phyloP scores from a whole-genome alignment of 2,797 vertebrate species.

The Oreonectes daqikongensis region DNA sequence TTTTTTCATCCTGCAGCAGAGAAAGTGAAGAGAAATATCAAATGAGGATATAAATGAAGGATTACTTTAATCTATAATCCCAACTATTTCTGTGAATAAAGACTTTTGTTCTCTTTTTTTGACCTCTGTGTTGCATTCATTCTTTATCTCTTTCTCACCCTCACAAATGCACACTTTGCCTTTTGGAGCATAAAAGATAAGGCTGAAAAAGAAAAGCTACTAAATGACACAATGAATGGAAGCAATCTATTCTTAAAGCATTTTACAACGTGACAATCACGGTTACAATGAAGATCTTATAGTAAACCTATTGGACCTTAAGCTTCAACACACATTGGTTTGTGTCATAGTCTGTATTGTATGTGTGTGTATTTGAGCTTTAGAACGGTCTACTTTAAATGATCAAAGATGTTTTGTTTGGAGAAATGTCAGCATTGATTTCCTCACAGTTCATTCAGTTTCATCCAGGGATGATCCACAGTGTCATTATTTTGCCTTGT shows the following conservation, averaged over 20 bases:
- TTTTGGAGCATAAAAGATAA: constrained; percentile 38
- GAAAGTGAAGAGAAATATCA: constrained; percentile 38
- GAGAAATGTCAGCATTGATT: not conserved
- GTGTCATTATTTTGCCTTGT: constrained; percentile 8
- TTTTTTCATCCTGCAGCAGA: constrained; percentile 86
- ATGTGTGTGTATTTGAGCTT: constrained; percentile 8
- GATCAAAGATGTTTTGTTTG: constrained; percentile 23
- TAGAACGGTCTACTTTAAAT: constrained; percentile 9
- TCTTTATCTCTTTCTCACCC: constrained; percentile 11
- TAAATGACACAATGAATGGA: constrained; percentile 21
- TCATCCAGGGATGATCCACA: not conserved
- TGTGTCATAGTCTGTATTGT: too few species aligned
- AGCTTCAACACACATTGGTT: constrained; percentile 3
- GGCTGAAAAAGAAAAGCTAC: not conserved
- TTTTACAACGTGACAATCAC: constrained; percentile 24
- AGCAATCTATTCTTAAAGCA: constrained; percentile 25
- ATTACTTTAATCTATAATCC: constrained; percentile 33
- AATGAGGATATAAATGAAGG: constrained; percentile 25
- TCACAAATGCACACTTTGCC: not conserved
- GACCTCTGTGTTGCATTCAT: not conserved
- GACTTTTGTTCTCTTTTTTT: not conserved
- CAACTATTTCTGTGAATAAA: constrained; percentile 7
- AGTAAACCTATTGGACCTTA: constrained; percentile 8
- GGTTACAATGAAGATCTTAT: constrained; percentile 35
- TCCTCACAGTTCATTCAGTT: not conserved